These are phyloP conservation scores for Apocheima hispidaria DNA, from an alignment of 2,888 invertebrate genomes.

Conservation along the genomic window DNA sequence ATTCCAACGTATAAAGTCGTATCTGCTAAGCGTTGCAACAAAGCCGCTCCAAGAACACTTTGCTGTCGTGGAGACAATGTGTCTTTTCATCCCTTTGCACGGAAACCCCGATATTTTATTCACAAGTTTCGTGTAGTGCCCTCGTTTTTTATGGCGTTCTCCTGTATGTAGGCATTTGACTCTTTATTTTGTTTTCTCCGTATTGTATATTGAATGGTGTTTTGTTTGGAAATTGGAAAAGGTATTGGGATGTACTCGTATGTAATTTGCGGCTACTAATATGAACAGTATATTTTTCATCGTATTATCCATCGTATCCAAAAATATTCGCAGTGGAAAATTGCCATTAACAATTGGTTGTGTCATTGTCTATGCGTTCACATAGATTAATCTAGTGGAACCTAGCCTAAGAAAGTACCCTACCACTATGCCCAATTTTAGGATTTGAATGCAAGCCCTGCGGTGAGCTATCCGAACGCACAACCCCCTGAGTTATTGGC, in stretches of 20 bases:
- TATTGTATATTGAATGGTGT: background rate
- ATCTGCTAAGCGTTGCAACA: conserved; percentile 30
- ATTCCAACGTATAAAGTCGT: conserved; percentile 13
- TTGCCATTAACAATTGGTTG: too few relatives aligned
- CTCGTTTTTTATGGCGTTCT: conserved; percentile 60
- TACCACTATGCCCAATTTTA: too few relatives aligned
- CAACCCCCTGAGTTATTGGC: too few relatives aligned
- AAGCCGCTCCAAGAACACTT: conserved; percentile 27
- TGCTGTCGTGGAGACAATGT: conserved; percentile 28
- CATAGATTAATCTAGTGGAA: too few relatives aligned
- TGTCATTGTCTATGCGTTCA: too few relatives aligned
- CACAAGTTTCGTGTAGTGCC: conserved; percentile 50
- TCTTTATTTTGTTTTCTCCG: conserved; percentile 36
- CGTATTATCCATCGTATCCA: too few relatives aligned
- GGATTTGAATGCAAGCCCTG: too few relatives aligned
- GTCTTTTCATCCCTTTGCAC: conserved; percentile 29
- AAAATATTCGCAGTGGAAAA: too few relatives aligned
- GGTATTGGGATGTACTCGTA: background rate
- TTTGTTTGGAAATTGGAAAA: background rate
- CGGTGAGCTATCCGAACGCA: too few relatives aligned
- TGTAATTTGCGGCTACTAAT: background rate
- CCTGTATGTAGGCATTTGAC: conserved; percentile 49
- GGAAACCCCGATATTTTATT: conserved; percentile 54
- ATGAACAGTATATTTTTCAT: too few relatives aligned
- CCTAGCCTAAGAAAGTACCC: too few relatives aligned